Percentiles rank a stretch among this genome's conserved stretches.
Evolutionary conservation across 1,140 invertebrate genomes (phyloP).

Genomic region (Portunus trituberculatus): DNA sequence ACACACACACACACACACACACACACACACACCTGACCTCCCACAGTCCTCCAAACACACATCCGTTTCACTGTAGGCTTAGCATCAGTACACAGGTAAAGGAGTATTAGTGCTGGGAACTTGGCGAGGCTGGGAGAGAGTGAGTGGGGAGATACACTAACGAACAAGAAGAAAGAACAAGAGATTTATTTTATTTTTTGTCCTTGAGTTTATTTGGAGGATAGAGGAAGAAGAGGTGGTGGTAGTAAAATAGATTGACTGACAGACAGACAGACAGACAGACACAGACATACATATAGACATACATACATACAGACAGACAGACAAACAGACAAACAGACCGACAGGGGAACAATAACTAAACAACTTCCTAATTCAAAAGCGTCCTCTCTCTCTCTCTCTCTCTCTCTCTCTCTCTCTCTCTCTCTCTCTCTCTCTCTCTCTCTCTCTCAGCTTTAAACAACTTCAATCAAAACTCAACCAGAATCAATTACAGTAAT

Average conservation of each 20-base stretch:
- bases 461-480: too few species aligned
- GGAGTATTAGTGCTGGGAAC: too few species aligned
- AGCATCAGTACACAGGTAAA: too few species aligned
- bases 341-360: background rate
- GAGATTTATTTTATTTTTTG: too few species aligned
- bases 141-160: background rate
- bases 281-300: background rate
- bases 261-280: background rate
- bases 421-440: constrained; percentile 17
- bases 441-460: background rate
- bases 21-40: too few species aligned
- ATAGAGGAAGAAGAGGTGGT: too few species aligned
- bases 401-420: too few species aligned
- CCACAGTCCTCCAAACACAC: background rate
- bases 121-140: too few species aligned
- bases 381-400: background rate
- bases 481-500: too few species aligned
- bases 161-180: background rate
- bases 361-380: background rate
- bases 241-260: background rate
- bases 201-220: too few species aligned
- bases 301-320: background rate
- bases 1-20: too few species aligned
- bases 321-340: background rate
- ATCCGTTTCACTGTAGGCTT: too few species aligned